Base-by-base conservation (phyloP, 2,797 vertebrate species). In the Gymnodraco acuticeps region DNA sequence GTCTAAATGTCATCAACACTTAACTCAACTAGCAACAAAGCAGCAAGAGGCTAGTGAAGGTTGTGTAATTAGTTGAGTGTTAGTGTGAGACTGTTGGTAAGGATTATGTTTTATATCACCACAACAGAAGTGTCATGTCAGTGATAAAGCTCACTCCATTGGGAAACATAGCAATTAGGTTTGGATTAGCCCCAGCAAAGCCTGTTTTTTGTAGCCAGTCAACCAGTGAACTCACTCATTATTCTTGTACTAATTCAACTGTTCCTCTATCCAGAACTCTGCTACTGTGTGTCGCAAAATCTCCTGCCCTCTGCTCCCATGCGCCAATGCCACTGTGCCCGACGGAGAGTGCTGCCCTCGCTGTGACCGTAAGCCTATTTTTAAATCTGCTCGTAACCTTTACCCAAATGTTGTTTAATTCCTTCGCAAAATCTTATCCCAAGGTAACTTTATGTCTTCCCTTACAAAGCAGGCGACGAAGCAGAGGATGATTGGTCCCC, bases 271-370 rank as follows among this genome's bases (percentile, higher is more conserved):
- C 9, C 80, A 99, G 98, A 98, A 99, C 73, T 97, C 97, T 55
- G 96, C 96, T 38, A 98, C 97, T 9, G 94, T 99, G 81, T 99
- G 98, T 87, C 97, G 96, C 75, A 97, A 99, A 85, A 97, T 99
- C 77, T 98, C 98, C 80, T 99, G 98, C 67, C 98, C 98, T 67
- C 95, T 98, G 68, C 96, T 99, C 90, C 97, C 97, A 56, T 99
- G 98, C 72, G 95, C 96, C 71, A 99, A 99, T 1, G 97, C 97
- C 87, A 98, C 97, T 0, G 96, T 99, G 75, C 97, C 97, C 0
- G 98, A 99, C 3, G 98, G 98, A 70, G 98, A 99, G 88, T 99
- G 98, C 93, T 99, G 98, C 88, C 98, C 98, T 16, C 96, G 97
- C 70, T 99, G 98, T 67, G 94, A 86, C 38, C 93, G 98, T 99